phyloP scores from a whole-genome alignment of 2,797 vertebrate genomes.

The Borostomias antarcticus region DNA sequence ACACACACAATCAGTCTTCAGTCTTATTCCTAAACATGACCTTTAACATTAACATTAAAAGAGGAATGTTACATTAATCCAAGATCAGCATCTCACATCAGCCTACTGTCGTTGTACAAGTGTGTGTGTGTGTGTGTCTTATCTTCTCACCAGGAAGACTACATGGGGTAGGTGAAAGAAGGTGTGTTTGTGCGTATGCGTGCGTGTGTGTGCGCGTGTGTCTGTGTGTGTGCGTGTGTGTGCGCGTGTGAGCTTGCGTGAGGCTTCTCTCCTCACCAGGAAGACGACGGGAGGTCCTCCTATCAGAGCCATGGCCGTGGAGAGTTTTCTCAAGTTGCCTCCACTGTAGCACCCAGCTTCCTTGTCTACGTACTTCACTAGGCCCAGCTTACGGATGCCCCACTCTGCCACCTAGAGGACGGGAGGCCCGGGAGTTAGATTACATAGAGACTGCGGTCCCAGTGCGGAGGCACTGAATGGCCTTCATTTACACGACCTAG shows the following conservation, averaged over 20 bases:
- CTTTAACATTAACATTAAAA: no score
- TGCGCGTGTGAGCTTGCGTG: background rate
- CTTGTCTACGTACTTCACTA: constrained; percentile 83
- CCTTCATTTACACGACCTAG: background rate
- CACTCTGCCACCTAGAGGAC: constrained; percentile 90
- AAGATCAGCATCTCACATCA: no score
- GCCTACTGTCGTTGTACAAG: no score
- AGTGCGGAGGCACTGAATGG: no score
- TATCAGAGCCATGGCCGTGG: constrained; percentile 95
- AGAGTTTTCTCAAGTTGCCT: constrained; percentile 96
- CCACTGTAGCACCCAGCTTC: constrained; percentile 93
- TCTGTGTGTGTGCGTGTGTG: background rate
- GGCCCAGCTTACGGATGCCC: constrained; percentile 87
- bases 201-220: background rate
- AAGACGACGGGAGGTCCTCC: constrained; percentile 97
- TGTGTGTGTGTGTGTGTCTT: no score
- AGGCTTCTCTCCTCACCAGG: constrained; percentile 80
- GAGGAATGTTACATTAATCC: no score
- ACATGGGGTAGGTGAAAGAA: no score
- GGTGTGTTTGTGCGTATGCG: background rate
- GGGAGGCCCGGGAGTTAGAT: no score
- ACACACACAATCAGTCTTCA: no score
- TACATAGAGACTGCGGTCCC: no score
- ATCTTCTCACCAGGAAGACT: no score
- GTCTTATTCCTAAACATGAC: no score